Base-by-base conservation (phyloP, 2,888 invertebrate species). In the Muschampia plurimacula region DNA sequence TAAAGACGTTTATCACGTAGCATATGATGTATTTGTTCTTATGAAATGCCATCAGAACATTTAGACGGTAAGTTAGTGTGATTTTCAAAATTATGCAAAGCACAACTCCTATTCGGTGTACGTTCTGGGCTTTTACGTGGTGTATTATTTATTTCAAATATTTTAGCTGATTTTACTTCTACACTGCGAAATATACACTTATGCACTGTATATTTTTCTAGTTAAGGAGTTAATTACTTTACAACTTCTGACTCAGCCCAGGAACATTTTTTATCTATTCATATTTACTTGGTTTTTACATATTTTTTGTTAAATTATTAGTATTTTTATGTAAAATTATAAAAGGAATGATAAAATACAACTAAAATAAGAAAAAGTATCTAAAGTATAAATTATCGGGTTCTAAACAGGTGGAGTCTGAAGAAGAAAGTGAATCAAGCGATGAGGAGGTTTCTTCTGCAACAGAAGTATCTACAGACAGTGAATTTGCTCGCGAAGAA, bases 381-480 rank as follows among this genome's bases (percentile, higher is more conserved):
- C 12, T 12, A 52, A 49, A 36, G 15, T 67, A 22, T 70, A 15
- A 15, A 70, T 39, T 72, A 55, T 52, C 59, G 71, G 59, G 39
- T 68, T 78, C 73, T 72, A 75, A 74, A 77, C 84, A 93, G 93
- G 93, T 91, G 91, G 93, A 93, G 89, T 91, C 93, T 39, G 92
- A 93, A 73, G 92, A 92, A 70, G 92, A 92, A 76, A 96, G 96
- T 79, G 96, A 96, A 81, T 95, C 97, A 75, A 96, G 96, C 78
- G 96, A 96, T 80, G 96, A 96, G 82, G 96, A 96, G 78, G 96
- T 97, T 79, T 98, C 98, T 81, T 98, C 98, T 8, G 98, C 97
- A 2, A 98, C 98, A 1, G 98, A 98, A 94, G 98, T 98, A 80
- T 98, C 98, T 65, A 98, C 98, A 0, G 98, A 98, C 91, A 98